phyloP scores from a whole-genome alignment of 2,888 invertebrate species.

The Rhagium mordax region DNA sequence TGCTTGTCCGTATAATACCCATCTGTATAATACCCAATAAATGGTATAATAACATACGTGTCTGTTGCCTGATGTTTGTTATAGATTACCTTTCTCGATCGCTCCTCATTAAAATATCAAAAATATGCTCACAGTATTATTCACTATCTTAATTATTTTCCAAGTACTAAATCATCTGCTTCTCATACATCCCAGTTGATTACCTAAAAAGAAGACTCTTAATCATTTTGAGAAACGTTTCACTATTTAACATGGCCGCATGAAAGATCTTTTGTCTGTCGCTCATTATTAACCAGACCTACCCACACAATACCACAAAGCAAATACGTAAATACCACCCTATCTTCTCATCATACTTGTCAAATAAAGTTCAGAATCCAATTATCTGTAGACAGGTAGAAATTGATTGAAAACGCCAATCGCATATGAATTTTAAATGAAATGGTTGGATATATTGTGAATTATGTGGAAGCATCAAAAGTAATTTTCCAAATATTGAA shows the following conservation, averaged over 20 bases:
- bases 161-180: background rate
- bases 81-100: background rate
- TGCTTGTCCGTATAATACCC: no score
- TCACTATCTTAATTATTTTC: background rate
- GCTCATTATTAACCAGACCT: conserved; percentile 29
- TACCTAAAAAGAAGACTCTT: conserved; percentile 17
- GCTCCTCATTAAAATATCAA: background rate
- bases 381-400: conserved; percentile 59
- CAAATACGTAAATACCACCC: conserved; percentile 44
- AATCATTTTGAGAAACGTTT: conserved; percentile 10
- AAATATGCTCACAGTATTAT: background rate
- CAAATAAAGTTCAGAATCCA: conserved; percentile 61
- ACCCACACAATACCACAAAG: conserved; percentile 44
- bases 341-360: conserved; percentile 51
- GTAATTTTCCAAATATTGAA: conserved; percentile 2
- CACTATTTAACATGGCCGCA: conserved; percentile 14
- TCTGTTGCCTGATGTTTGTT: background rate
- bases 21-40: no score
- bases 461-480: conserved; percentile 17
- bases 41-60: background rate
- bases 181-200: background rate
- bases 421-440: conserved; percentile 45
- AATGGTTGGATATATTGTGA: conserved; percentile 3
- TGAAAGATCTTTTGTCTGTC: conserved; percentile 22
- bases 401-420: conserved; percentile 61